Conservation (phyloP, 2,888 invertebrate species). For the Sylvicola cinctus region DNA sequence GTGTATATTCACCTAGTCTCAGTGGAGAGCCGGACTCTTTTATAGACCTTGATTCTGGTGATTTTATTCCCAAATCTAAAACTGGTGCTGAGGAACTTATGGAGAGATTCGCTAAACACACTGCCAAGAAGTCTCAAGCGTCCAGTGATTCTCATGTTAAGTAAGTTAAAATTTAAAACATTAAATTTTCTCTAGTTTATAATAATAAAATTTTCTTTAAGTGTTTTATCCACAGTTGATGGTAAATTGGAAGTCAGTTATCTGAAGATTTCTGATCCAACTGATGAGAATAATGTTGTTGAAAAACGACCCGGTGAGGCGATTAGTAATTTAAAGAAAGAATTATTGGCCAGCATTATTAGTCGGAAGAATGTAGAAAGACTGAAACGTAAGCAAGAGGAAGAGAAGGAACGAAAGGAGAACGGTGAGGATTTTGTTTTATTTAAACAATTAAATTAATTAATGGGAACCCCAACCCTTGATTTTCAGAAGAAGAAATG, state of each 20-base stretch:
- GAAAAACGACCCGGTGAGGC: slow-evolving; percentile 46
- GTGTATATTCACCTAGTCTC: slow-evolving; percentile 24
- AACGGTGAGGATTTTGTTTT: slow-evolving; percentile 2
- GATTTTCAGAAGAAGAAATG: background rate
- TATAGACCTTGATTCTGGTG: slow-evolving; percentile 38
- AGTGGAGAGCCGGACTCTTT: slow-evolving; percentile 31
- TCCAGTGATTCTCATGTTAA: too few species aligned
- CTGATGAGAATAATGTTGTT: slow-evolving; percentile 14
- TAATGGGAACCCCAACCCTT: too few species aligned
- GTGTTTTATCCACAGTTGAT: slow-evolving; percentile 16
- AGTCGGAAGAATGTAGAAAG: slow-evolving; percentile 40
- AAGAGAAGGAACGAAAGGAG: slow-evolving; percentile 14
- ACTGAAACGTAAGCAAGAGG: slow-evolving; percentile 38
- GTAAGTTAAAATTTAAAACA: too few species aligned
- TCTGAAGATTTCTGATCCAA: slow-evolving; percentile 17
- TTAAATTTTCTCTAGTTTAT: background rate
- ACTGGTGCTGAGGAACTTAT: slow-evolving; percentile 45
- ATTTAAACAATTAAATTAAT: too few species aligned
- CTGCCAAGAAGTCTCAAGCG: slow-evolving; percentile 29
- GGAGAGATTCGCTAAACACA: slow-evolving; percentile 49
- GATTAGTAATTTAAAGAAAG: slow-evolving; percentile 44
- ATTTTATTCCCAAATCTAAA: slow-evolving; percentile 21
- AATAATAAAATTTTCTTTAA: background rate
- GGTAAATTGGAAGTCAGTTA: slow-evolving; percentile 26
- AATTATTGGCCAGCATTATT: slow-evolving; percentile 30